These are phyloP conservation scores for Rhodophaea formosa DNA, from an alignment of 2,888 invertebrate genomes.

Conservation along the genomic window DNA sequence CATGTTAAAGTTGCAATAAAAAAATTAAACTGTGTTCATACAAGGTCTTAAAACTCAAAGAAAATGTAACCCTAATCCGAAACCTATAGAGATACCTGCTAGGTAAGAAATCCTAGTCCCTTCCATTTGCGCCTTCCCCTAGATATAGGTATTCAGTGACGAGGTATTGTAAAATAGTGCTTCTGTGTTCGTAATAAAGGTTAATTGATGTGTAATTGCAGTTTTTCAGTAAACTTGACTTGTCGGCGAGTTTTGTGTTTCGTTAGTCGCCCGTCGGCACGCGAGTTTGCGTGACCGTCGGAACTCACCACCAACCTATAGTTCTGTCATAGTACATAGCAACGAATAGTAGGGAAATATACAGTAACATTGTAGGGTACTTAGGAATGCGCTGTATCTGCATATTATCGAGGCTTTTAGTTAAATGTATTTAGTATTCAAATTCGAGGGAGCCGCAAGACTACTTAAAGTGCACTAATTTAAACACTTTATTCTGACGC, in stretches of 20 bases:
- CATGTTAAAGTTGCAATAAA: no score
- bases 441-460: background rate
- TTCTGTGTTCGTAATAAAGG: constrained; percentile 34
- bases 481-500: no score
- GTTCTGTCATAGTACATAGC: constrained; percentile 20
- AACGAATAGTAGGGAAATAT: constrained; percentile 8
- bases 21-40: no score
- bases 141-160: constrained; percentile 18
- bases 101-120: background rate
- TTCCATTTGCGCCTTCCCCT: background rate
- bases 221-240: constrained; percentile 51
- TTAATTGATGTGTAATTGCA: constrained; percentile 43
- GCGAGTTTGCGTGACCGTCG: constrained; percentile 63
- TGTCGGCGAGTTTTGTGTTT: constrained; percentile 48
- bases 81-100: background rate
- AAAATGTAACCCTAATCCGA: no score
- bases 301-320: constrained; percentile 27
- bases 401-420: background rate
- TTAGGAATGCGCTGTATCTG: constrained; percentile 8
- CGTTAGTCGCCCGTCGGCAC: constrained; percentile 62
- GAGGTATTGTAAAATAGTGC: constrained; percentile 31
- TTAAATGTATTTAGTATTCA: background rate
- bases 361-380: constrained; percentile 20
- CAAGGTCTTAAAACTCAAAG: no score
- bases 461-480: background rate